A percentile compares a stretch with the other conserved stretches of the same genome.
phyloP scores from a whole-genome alignment of 2,797 vertebrate species.

The Gobio occitaniae region DNA sequence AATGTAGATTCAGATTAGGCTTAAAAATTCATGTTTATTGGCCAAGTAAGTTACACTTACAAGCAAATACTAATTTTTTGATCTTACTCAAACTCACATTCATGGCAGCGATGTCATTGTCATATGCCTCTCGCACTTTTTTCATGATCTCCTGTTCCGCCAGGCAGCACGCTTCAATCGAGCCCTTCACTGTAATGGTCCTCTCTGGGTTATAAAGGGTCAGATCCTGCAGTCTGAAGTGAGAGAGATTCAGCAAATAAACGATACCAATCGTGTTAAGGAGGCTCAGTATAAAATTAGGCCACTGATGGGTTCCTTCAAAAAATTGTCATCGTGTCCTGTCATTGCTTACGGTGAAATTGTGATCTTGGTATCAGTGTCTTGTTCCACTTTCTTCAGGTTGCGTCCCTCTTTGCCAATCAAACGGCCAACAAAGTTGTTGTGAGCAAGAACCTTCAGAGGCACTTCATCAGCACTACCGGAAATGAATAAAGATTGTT shows the following conservation, averaged over 20 bases:
- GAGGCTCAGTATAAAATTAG: no score
- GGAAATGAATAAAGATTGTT: not conserved
- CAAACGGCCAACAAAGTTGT: constrained; percentile 94
- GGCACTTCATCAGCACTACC: constrained; percentile 90
- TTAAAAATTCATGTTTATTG: not conserved
- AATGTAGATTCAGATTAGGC: not conserved
- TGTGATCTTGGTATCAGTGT: constrained; percentile 96
- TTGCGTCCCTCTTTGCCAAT: constrained; percentile 96
- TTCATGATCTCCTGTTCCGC: constrained; percentile 95
- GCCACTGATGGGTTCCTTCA: not conserved
- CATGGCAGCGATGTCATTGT: constrained; percentile 95
- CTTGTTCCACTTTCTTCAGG: constrained; percentile 95
- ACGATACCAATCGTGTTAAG: not conserved
- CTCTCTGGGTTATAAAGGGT: constrained; percentile 94
- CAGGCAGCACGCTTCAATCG: constrained; percentile 87
- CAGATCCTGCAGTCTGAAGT: constrained; percentile 88
- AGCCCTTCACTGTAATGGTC: constrained; percentile 92
- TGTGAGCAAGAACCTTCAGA: constrained; percentile 93
- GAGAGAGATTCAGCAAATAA: not conserved
- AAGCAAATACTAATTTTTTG: not conserved
- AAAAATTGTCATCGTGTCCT: not conserved
- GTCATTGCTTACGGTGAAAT: constrained; percentile 89
- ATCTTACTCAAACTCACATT: constrained; percentile 79
- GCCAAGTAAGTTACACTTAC: not conserved
- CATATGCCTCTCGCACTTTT: constrained; percentile 94